Conservation (phyloP, 1,140 invertebrate genomes). For the Anagrus nilaparvatae region DNA sequence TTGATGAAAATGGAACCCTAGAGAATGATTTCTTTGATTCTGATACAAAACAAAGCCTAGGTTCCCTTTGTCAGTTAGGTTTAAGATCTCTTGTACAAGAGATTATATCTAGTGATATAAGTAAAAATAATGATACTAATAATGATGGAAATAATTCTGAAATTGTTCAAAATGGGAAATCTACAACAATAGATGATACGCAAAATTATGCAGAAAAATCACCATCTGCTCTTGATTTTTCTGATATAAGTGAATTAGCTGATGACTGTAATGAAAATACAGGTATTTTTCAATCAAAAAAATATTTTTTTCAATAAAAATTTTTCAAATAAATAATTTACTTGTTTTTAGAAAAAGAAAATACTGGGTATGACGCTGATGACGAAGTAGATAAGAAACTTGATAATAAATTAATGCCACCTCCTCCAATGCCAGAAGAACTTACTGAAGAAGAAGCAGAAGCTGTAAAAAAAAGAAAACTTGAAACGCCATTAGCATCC, state of each 20-base stretch:
- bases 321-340: not conserved
- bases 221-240: slow-evolving; percentile 83
- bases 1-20: slow-evolving; percentile 80
- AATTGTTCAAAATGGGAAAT: too few relatives aligned
- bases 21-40: slow-evolving; percentile 84
- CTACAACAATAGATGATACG: too few relatives aligned
- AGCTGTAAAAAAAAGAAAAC: slow-evolving; percentile 45
- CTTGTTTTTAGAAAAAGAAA: slow-evolving; percentile 20
- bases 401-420: slow-evolving; percentile 63
- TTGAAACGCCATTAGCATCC: slow-evolving; percentile 84
- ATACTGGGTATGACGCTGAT: slow-evolving; percentile 48
- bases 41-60: slow-evolving; percentile 67
- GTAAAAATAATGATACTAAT: slow-evolving; percentile 33
- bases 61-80: slow-evolving; percentile 64
- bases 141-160: slow-evolving; percentile 2
- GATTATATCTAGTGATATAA: slow-evolving; percentile 65
- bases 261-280: slow-evolving; percentile 57
- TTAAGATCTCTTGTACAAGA: slow-evolving; percentile 71
- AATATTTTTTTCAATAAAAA: not conserved
- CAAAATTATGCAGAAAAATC: too few relatives aligned
- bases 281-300: not conserved
- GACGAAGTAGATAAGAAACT: slow-evolving; percentile 47
- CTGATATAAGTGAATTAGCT: slow-evolving; percentile 82
- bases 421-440: slow-evolving; percentile 45
- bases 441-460: slow-evolving; percentile 33